These are phyloP conservation scores for Eristalis intricaria DNA, from an alignment of 2,888 invertebrate genomes.

Conservation along the genomic window DNA sequence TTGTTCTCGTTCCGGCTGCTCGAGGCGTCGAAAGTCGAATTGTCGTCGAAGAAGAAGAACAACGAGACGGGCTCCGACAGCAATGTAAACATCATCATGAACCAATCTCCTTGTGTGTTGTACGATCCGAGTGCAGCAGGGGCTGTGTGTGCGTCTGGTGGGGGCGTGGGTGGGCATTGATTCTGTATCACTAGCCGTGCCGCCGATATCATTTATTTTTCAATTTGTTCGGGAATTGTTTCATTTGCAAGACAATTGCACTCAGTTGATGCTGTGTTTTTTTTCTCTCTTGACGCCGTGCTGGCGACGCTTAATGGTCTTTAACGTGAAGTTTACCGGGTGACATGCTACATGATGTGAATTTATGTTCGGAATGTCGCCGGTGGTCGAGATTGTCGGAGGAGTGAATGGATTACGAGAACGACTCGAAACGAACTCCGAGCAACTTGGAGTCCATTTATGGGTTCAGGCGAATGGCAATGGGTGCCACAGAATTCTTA, in stretches of 20 bases:
- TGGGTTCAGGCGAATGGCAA: too few species aligned
- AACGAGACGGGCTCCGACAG: background rate
- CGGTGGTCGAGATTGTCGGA: too few species aligned
- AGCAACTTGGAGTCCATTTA: too few species aligned
- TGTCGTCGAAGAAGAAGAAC: background rate
- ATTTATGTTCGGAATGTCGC: too few species aligned
- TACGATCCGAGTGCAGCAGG: background rate
- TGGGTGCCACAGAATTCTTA: too few species aligned
- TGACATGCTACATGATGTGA: too few species aligned
- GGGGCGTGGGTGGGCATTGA: background rate
- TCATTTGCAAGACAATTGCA: slow-evolving; percentile 5
- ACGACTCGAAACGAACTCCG: too few species aligned
- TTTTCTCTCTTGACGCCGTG: background rate
- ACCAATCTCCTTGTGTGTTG: background rate
- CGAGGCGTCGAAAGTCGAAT: slow-evolving; percentile 13
- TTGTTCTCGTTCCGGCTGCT: slow-evolving; percentile 7
- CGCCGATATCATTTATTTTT: slow-evolving; percentile 20
- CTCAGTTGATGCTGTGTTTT: background rate
- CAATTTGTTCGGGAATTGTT: slow-evolving; percentile 31
- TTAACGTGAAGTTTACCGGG: too few species aligned
- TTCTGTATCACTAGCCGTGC: slow-evolving; percentile 2
- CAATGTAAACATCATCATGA: slow-evolving; percentile 29
- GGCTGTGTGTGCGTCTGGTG: background rate
- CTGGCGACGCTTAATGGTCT: background rate
- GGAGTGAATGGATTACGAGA: too few species aligned